Base-by-base conservation (phyloP, 2,888 invertebrate species). In the Chirona hameri region DNA sequence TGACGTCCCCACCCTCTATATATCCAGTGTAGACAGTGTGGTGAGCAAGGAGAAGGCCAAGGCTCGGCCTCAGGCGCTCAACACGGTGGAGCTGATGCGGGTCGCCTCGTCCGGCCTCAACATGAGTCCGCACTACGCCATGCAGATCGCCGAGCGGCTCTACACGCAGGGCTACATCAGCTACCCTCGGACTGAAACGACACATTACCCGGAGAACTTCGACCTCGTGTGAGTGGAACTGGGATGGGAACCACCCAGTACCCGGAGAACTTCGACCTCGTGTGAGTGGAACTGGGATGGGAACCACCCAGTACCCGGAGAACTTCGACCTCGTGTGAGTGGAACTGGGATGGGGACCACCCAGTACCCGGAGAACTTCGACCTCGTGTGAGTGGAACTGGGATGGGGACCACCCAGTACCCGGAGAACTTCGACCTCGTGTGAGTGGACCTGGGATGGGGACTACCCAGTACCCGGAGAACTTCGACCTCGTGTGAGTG, bases 181-280 rank as follows among this genome's bases (percentile, higher is more conserved):
- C 87, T 99, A 99, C 89, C 99, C 99, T 0, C 92, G 99, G 86
- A 99, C 99, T 0, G 99, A 99, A 90, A 99, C 99, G 0, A 99
- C 98, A 0, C 93, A 94, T 83, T 99, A 99, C 89, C 94, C 98
- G 0, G 93, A 95, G 86, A 98, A 96, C 89, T 99, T 96, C 88
- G 98, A 99, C 90, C 90, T 99, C 83, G 89, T 91, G 94, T 94
- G 89, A 91, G 91, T 88, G 18, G n/a, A 24, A 14, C 69, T 10
- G 18, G 99, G 86, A 99, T 99, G 0, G 99, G 99, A 90, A 99
- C 99, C 0, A 99, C 98, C 0, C 93, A 94, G 83, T 99, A 99
- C 89, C 94, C 98, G 0, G 93, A 95, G 86, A 98, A 96, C 89
- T 99, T 96, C 88, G 98, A 99, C 90, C 90, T 99, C 83, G 89